These are phyloP conservation scores for Paratilapia polleni DNA, from an alignment of 2,113 vertebrate genomes.

Conservation along the genomic window DNA sequence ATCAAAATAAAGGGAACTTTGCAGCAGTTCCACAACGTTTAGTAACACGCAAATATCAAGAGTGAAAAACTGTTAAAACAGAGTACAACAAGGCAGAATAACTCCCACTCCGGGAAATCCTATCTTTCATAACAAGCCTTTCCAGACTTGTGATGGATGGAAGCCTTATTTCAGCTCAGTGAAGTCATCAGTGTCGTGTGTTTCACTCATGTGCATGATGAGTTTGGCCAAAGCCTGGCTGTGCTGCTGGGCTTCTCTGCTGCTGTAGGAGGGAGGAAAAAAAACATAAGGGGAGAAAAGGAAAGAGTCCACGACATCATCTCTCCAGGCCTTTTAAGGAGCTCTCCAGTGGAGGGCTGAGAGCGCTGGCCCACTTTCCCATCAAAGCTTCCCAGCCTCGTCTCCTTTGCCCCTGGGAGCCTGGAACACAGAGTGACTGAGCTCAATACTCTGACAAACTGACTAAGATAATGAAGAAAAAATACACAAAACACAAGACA, in stretches of 20 bases:
- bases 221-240: slow-evolving; percentile 64
- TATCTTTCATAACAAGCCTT: slow-evolving; percentile 47
- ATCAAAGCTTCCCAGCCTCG: slow-evolving; percentile 69
- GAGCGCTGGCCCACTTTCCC: slow-evolving; percentile 78
- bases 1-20: slow-evolving; percentile 43
- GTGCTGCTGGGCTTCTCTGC: slow-evolving; percentile 57
- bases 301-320: slow-evolving; percentile 77
- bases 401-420: slow-evolving; percentile 61
- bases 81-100: neutral
- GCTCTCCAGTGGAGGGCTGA: slow-evolving; percentile 78
- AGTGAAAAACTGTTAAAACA: neutral
- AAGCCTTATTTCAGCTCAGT: slow-evolving; percentile 56
- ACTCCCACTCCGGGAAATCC: slow-evolving; percentile 38
- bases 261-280: slow-evolving; percentile 30
- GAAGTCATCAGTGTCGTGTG: slow-evolving; percentile 71
- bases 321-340: slow-evolving; percentile 84
- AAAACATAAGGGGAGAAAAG: slow-evolving; percentile 36
- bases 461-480: neutral
- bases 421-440: slow-evolving; percentile 51
- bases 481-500: neutral
- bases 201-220: slow-evolving; percentile 71
- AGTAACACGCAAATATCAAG: neutral
- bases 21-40: slow-evolving; percentile 4
- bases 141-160: slow-evolving; percentile 56
- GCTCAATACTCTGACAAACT: slow-evolving; percentile 23